Evolutionary conservation across 2,113 vertebrate genomes (phyloP), one percentile per base, ranked within the genome.

Genomic region (Anolis sagrei): DNA sequence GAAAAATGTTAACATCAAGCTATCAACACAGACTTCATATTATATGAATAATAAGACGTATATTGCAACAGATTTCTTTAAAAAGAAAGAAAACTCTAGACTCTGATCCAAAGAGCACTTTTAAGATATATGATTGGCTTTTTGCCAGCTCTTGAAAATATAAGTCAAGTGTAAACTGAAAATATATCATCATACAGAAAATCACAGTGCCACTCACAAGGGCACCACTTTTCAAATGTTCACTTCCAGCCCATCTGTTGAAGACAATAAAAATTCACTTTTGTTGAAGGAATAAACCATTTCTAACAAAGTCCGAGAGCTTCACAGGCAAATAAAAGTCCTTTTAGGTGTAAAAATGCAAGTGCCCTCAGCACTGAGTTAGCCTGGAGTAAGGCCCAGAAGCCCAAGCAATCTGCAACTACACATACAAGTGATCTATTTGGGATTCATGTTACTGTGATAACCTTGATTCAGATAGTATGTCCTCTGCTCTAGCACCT

Each of bases 191-290:
- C 79, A 79, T 51, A 25, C 58, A 29, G 83, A 89, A 44, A 92
- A 75, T 80, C 75, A 83, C 81, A 89, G 90, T 88, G 84, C 79
- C 90, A 81, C 77, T 83, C 89, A 86, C 88, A 91, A 77, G 68
- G 82, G 58, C 85, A 89, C 87, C 83, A 90, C 89, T 89, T 82
- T 92, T 88, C 90, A 89, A 81, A 94, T 91, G 88, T 93, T 85
- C 84, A 92, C 91, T 94, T 92, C 87, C 87, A 93, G 87, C 34
- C 89, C 81, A 93, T 89, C 89, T 90, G 90, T 78, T 89, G 62
- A 64, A 74, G 90, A 88, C 76, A 90, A 90, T 90, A 91, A 93
- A 92, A 92, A 91, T 86, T 86, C 19, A 64, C 87, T 90, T 61
- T 48, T 87, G 75, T 83, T 76, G 88, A 87, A 90, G 82, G 34